Evolutionary conservation across 2,113 vertebrate species (phyloP), one percentile per base, ranked within the genome.

Genomic region (Meleagris gallopavo): DNA sequence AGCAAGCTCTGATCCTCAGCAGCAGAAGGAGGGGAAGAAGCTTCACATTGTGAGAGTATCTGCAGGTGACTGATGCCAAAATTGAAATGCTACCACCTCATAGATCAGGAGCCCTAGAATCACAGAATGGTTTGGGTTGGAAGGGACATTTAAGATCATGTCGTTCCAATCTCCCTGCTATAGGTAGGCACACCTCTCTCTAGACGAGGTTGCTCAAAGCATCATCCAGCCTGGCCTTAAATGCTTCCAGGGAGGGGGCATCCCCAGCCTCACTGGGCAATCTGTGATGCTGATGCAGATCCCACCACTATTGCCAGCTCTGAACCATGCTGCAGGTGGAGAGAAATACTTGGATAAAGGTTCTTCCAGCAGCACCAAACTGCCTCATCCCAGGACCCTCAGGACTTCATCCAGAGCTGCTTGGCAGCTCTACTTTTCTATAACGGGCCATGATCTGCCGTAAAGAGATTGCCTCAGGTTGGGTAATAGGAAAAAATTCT

Each of bases 51-150:
- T 38, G 45, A 57, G 36, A 24, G 22, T 16, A n/a, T 66, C 58
- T 43, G 67, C 22, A 85, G 30, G 10, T 4, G 45, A 60, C 27
- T 20, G 21, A 55, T 0, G 0, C 43, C 27, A 84, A 66, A 55
- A 0, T 1, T 25, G 17, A 65, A 62, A 46, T 10, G 32, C 29
- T 29, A 9, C 54, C 0, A 0, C 71, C 60, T 52, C 19, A 10
- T 21, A 1, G 2, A 9, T 20, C 9, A 11, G 80, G 18, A 66
- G 13, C 43, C 10, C 18, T 10, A 16, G 52, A 54, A 54, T 29
- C 52, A 54, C 8, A 54, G 52, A 54, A 29, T 54, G 48, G 48
- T 50, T 50, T 50, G 22, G 48, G 6, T 50, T 50, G 22, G 48
- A 50, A 25, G 48, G 24, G 13, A 50, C 48, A 13, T 50, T 25